These are phyloP conservation scores for Thereva unica DNA, from an alignment of 2,888 invertebrate species.

Conservation along the genomic window DNA sequence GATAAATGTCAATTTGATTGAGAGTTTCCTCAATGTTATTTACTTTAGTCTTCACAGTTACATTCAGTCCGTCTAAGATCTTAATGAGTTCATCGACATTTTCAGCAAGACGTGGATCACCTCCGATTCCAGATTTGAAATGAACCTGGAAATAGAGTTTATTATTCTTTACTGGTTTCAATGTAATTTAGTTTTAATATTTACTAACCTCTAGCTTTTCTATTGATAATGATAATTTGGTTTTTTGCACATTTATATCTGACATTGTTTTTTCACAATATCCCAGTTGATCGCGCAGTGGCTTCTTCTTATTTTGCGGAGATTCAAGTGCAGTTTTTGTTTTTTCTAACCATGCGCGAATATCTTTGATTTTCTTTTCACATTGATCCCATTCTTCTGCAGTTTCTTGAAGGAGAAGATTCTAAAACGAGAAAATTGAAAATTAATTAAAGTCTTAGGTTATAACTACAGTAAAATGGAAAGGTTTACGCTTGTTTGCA, in stretches of 20 bases:
- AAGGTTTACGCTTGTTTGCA: too few relatives aligned
- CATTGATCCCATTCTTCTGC: conserved; percentile 96
- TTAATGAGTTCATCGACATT: conserved; percentile 71
- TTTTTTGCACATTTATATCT: conserved; percentile 86
- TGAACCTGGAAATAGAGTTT: conserved; percentile 70
- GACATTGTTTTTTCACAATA: conserved; percentile 83
- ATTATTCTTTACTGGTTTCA: background rate
- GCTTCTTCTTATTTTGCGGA: conserved; percentile 82
- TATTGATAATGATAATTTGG: conserved; percentile 84
- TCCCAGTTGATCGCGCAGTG: conserved; percentile 83
- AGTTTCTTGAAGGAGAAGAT: conserved; percentile 85
- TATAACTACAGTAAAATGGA: too few relatives aligned
- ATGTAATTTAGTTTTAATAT: background rate
- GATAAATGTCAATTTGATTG: conserved; percentile 84
- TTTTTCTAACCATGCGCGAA: conserved; percentile 87
- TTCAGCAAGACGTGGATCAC: conserved; percentile 74
- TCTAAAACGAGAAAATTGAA: conserved; percentile 60
- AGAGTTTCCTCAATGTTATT: conserved; percentile 74
- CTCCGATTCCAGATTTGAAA: conserved; percentile 83
- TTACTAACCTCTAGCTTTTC: conserved; percentile 83
- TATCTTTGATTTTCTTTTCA: conserved; percentile 90
- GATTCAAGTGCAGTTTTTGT: conserved; percentile 76
- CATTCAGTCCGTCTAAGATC: conserved; percentile 66
- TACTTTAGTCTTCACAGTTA: conserved; percentile 51
- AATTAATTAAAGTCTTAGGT: too few relatives aligned